Base-by-base conservation (phyloP, 30 jellyfish, hydroid and myxozoan species). In the Turritopsis dohrnii region DNA sequence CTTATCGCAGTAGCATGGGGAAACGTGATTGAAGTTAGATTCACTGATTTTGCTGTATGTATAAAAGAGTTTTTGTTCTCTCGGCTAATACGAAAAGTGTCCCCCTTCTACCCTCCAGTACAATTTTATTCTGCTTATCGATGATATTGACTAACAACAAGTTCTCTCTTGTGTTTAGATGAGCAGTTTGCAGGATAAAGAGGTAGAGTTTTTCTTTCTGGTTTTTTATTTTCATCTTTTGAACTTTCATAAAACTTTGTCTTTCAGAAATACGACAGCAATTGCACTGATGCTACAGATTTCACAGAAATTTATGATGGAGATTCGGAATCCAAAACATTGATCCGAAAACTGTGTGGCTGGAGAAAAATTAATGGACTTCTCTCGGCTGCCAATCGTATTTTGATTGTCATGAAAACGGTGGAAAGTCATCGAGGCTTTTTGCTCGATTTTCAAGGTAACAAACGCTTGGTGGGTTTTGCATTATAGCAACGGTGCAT, bases 221-320 rank as follows among this genome's bases (percentile, higher is more conserved):
- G 73, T 22, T 54, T 13, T 82, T 75, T 7, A 1, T 75, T 26
- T 8, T 29, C 18, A 75, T 75, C 9, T 13, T 75, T 75, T 8
- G 8, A 13, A 75, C 0, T 26, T 13, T 75, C 21, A n/a, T 0
- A 28, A n/a, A 25, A 8, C 60, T 26, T 1, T 60, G 73, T 29
- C 29, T 65, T 54, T 79, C 23, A 91, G 97, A 87, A 41, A 66
- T 27, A 54, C 53, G 81, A 52, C 60, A 83, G 69, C 4, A 80
- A 85, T 66, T 91, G 97, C 54, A 74, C 80, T 20, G 84, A 81
- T 23, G 96, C 96, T 8, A 83, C 91, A 0, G 97, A 91, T 80
- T 91, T 88, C 90, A 71, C 83, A 17, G 89, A 83, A 19, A 76
- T 91, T 0, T 75, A 86, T 27, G 97, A 91, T 86, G 97, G 97